Base-by-base conservation (phyloP, 2,888 invertebrate species). In the Aelia acuminata region DNA sequence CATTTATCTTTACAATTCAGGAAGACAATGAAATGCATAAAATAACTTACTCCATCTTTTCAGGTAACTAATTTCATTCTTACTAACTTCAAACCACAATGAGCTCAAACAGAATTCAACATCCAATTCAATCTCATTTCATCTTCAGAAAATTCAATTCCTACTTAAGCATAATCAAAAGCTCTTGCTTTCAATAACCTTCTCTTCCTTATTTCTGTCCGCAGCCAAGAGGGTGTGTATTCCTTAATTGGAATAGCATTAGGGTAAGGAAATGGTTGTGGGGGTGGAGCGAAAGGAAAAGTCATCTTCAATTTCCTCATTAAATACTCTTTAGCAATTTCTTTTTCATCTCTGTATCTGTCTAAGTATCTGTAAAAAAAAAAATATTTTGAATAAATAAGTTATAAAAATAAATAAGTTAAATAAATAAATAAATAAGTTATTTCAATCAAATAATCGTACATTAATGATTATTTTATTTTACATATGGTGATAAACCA, bases 321-420 rank as follows among this genome's bases (percentile, higher is more conserved):
- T 88, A 99, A 93, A 92, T 96, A 96, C 92, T 98, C 97, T 92
- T 98, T 97, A 90, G 96, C 96, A 3, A 99, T 95, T 91, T 98
- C 95, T 92, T 98, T 98, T 0, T 96, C 95, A 92, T 99, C 98
- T 90, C 98, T 94, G 92, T 99, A 98, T 91, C 95, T 96, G 92
- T 99, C 99, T 95, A 99, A 94, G 92, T 99, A 99, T 86, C 94
- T 94, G 91, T 26, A 92, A 91, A 89, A 89, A 35, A 70, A 15
- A 70, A 70, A 7, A 35, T 10, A 18, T 20, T 5, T 35, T 70
- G n/a, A 70, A 35, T 35, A 22, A 70, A 35, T 70, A 35, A 70
- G 3, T 15, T 26, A 15, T n/a, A n/a, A n/a, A n/a, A 70, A 35
- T 35, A 22, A 70, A 35, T 70, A 35, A 70, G 3, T 15, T 26